Evolutionary conservation across 2,113 vertebrate species (phyloP), one percentile per base, ranked within the genome.

Genomic region (Phalacrocorax pelagicus): DNA sequence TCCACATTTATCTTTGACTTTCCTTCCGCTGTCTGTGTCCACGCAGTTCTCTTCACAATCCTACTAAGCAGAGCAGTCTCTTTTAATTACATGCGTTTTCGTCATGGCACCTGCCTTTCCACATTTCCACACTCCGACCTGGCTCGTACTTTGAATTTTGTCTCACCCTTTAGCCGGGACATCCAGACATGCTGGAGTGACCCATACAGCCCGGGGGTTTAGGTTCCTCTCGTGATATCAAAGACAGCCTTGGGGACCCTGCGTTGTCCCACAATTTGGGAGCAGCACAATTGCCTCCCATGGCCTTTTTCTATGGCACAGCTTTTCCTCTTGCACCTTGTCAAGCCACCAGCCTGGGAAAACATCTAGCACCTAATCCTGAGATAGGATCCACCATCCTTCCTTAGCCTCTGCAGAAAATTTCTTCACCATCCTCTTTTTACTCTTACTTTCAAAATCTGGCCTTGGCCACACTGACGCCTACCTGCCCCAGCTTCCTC

Each of bases 391-490:
- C 19, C 21, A 4, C 8, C 54, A 6, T 3, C 4, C 10, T 14
- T 32, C 21, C 29, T 16, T 0, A 2, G 5, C 2, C 54, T 6
- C 2, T 7, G 1, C 15, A 12, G 26, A 6, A 16, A 15, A 26
- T 0, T 0, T 2, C 7, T 27, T 13, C 26, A 10, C 16, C 9
- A 10, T 6, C 6, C 2, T 49, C 32, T 29, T 7, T 19, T 40
- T n/a, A 4, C 27, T 2, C 1, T 6, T 6, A 0, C 12, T 27
- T 21, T 2, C 40, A 51, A 34, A 24, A 14, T 14, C 29, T 2
- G 5, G 4, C 21, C 61, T 8, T 1, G 3, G 4, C 17, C 36
- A 3, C 15, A 0, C 29, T 0, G 3, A 30, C 1, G 3, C 32
- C 24, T 4, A 0, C 51, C 10, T 3, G 2, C 2, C 8, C 51